These are phyloP conservation scores for Myrmophylax atrothorax DNA, from an alignment of 2,113 vertebrate genomes.

Conservation along the genomic window DNA sequence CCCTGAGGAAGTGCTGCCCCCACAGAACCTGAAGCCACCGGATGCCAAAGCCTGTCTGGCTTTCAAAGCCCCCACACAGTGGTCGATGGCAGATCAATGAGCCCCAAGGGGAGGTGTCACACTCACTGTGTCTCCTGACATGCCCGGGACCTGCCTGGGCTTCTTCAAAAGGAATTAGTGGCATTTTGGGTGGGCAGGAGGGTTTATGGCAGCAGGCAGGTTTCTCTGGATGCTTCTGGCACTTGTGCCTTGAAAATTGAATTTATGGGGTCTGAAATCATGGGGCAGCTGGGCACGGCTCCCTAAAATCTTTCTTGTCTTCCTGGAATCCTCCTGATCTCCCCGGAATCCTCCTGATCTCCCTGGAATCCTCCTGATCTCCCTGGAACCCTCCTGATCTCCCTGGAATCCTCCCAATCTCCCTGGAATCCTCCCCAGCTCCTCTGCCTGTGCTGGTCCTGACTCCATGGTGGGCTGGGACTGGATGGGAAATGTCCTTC, in stretches of 20 bases:
- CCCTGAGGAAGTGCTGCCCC: not conserved
- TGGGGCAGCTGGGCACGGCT: not conserved
- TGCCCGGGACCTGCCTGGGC: not conserved
- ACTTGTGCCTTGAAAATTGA: not conserved
- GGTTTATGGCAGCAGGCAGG: not conserved
- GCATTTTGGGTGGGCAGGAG: not conserved
- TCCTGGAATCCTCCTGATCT: too few species aligned
- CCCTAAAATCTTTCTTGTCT: not conserved
- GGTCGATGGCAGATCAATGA: not conserved
- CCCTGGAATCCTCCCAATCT: not conserved
- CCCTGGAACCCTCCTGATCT: not conserved
- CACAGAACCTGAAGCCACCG: not conserved
- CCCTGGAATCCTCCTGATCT: not conserved
- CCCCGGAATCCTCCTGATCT: not conserved
- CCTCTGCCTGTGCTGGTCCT: fast-evolving
- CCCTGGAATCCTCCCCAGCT: not conserved
- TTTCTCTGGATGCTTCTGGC: fast-evolving
- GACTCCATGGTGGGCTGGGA: fast-evolving
- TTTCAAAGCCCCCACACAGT: fast-evolving
- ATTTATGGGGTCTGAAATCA: not conserved
- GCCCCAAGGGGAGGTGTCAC: not conserved
- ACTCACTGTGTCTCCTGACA: not conserved
- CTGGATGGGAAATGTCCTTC: not conserved
- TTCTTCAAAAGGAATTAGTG: not conserved
- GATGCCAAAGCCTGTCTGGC: not conserved